These are phyloP conservation scores for Bimastos eiseni DNA, from an alignment of 2,888 invertebrate species.

Conservation along the genomic window DNA sequence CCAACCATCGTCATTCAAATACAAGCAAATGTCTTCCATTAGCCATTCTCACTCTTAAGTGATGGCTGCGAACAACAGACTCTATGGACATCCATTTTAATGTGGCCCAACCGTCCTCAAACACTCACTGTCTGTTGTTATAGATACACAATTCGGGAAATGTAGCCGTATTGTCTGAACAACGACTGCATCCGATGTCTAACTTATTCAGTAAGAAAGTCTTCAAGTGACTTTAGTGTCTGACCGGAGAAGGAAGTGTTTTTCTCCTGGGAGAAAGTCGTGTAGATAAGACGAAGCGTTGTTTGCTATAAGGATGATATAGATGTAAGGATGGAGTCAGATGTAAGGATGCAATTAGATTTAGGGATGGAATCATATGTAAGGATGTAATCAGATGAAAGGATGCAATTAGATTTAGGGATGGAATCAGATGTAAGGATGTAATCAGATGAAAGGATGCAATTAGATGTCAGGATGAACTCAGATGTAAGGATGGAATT, in stretches of 20 bases:
- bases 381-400: no score
- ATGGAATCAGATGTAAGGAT: no score
- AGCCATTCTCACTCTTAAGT: not conserved
- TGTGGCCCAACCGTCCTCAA: not conserved
- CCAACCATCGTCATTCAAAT: not conserved
- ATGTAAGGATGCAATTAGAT: no score
- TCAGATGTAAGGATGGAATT: not conserved
- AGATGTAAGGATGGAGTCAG: no score
- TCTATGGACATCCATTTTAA: not conserved
- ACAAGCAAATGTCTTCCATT: slow-evolving; percentile 1
- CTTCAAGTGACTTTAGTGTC: not conserved
- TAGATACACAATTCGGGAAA: not conserved
- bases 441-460: not conserved
- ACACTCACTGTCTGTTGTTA: not conserved
- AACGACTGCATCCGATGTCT: not conserved
- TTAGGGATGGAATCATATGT: no score
- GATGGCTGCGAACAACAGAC: not conserved
- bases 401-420: no score
- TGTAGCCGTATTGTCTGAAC: not conserved
- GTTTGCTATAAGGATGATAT: no score
- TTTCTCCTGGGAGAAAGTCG: no score
- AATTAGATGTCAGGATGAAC: no score
- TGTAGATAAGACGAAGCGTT: no score
- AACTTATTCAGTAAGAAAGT: not conserved
- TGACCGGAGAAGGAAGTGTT: not conserved